Evolutionary conservation across 2,888 invertebrate species (phyloP).

Genomic region (Tipula lateralis): DNA sequence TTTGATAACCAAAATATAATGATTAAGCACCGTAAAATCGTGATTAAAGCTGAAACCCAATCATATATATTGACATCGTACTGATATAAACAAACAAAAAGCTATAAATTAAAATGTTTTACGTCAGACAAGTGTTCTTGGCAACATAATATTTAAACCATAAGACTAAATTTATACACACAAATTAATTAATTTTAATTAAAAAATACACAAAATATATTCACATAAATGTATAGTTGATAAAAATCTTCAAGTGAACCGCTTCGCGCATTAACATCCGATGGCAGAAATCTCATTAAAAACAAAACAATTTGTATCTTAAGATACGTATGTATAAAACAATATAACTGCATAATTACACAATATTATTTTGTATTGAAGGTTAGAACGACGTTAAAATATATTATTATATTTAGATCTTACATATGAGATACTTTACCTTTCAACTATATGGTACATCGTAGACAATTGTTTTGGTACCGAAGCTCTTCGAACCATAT

Average conservation of each 20-base stretch:
- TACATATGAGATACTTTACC: not conserved
- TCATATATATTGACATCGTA: too few species aligned
- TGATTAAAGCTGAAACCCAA: too few species aligned
- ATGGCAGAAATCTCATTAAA: not conserved
- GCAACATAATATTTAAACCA: not conserved
- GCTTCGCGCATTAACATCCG: not conserved
- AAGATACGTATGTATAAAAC: not conserved
- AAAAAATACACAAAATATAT: not conserved
- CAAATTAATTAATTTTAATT: not conserved
- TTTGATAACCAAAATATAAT: too few species aligned
- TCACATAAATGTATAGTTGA: not conserved
- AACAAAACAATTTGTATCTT: not conserved
- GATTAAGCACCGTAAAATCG: too few species aligned
- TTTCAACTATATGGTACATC: not conserved
- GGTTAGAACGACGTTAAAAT: not conserved
- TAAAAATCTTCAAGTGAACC: not conserved
- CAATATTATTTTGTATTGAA: not conserved
- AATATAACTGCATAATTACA: not conserved
- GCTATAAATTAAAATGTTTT: too few species aligned
- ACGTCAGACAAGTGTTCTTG: not conserved
- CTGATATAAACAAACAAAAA: too few species aligned
- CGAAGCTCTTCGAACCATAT: not conserved
- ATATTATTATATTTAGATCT: not conserved
- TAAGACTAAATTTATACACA: not conserved
- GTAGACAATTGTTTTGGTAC: too few species aligned